Evolutionary conservation across 2,888 invertebrate species (phyloP).

Genomic region (Melanophora roralis): DNA sequence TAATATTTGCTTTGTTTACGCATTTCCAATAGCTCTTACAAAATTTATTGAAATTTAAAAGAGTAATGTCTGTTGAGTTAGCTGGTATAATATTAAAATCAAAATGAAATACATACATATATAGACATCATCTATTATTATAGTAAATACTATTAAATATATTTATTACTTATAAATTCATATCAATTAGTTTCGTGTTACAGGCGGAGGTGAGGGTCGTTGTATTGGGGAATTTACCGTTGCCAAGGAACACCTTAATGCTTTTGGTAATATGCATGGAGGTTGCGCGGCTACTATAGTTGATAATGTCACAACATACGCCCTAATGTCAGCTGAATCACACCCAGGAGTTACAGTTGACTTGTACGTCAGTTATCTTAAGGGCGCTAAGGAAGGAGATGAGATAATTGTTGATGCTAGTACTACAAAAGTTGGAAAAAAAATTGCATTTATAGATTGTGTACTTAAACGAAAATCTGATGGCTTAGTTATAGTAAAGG

Average conservation of each 20-base stretch:
- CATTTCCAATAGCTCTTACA: too few relatives aligned
- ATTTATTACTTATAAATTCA: too few relatives aligned
- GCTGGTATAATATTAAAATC: too few relatives aligned
- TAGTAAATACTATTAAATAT: too few relatives aligned
- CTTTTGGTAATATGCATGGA: slow-evolving; percentile 88
- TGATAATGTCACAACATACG: slow-evolving; percentile 87
- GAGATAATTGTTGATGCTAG: slow-evolving; percentile 86
- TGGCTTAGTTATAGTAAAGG: slow-evolving; percentile 86
- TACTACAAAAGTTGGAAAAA: slow-evolving; percentile 86
- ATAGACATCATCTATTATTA: too few relatives aligned
- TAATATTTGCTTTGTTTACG: too few relatives aligned
- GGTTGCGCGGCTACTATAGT: slow-evolving; percentile 87
- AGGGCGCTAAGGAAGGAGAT: slow-evolving; percentile 87
- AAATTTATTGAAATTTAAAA: too few relatives aligned
- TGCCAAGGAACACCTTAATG: slow-evolving; percentile 85
- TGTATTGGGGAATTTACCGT: slow-evolving; percentile 87
- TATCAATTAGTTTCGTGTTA: slow-evolving; percentile 75
- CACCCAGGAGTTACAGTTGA: slow-evolving; percentile 90
- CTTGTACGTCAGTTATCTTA: slow-evolving; percentile 88
- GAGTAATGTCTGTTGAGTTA: too few relatives aligned
- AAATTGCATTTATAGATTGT: slow-evolving; percentile 89
- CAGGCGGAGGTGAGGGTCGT: slow-evolving; percentile 82
- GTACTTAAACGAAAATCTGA: slow-evolving; percentile 86
- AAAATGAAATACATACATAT: too few relatives aligned
- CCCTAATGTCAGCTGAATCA: slow-evolving; percentile 82